Base-by-base conservation (phyloP, 2,797 vertebrate species). In the Lates japonicus region DNA sequence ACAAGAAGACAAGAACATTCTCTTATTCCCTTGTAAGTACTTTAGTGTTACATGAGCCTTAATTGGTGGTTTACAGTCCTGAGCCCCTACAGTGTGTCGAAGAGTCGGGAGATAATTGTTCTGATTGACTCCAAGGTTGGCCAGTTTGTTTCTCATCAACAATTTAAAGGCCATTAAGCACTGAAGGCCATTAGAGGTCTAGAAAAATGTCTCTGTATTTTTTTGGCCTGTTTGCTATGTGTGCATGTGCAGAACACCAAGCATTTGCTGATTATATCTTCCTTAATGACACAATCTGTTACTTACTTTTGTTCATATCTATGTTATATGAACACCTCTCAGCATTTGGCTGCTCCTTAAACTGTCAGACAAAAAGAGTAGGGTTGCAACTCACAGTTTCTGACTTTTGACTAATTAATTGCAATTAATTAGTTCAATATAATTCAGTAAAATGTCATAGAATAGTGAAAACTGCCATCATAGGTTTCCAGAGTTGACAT, bases 141-240 rank as follows among this genome's bases (percentile, higher is more conserved):
- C 74, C 76, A 44, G 67, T 77, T 88, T 85, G 60, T 70, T 83
- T 70, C 81, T 87, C 59, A 70, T 74, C 55, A 79, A 82, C 82
- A 76, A 77, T 88, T 88, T 82, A 82, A 85, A 87, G 70, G 31
- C 81, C 81, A 86, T 90, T 87, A 88, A 65, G 70, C n/a, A 29
- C 42, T 71, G n/a, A n/a, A 51, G 22, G 58, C 78, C 61, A 80
- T 76, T 81, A 78, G 55, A 74, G 17, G 42, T 59, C 44, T 73
- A 41, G 48, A 51, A 37, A 60, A 33, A 44, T 72, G 39, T 46
- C 31, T 31, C 46, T 51, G 58, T 61, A 14, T 64, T 49, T 64
- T n/a, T 65, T 44, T 49, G 11, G 14, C 8, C 3, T 76, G 17
- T n/a, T 60, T 78, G 19, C 19, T 51, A 16, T 61, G 41, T 17